A percentile compares a stretch with the other conserved stretches of the same genome.
Evolutionary conservation across 1,140 invertebrate species (phyloP).

Genomic region (Drosophila chauvacae): DNA sequence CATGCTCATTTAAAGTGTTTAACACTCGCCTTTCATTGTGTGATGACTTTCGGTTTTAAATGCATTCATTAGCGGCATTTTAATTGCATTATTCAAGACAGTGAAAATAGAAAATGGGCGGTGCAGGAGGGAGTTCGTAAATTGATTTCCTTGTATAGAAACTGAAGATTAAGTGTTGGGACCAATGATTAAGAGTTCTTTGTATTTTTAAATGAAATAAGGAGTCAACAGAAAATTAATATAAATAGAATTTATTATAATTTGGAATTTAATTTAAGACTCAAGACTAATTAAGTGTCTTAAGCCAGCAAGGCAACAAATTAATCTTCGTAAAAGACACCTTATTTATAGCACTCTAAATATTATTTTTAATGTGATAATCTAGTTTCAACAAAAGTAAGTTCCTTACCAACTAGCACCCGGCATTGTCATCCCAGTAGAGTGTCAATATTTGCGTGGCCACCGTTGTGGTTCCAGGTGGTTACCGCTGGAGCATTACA

Average conservation of each 20-base stretch:
- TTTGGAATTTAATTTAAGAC: neutral
- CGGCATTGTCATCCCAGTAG: neutral
- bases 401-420: conserved; percentile 2
- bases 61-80: conserved; percentile 41
- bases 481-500: conserved; percentile 15
- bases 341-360: neutral
- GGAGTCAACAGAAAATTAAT: too few species aligned
- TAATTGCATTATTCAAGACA: conserved; percentile 17
- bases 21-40: conserved; percentile 27
- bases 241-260: neutral
- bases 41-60: conserved; percentile 49
- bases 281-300: neutral
- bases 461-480: conserved; percentile 40
- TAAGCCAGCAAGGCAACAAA: neutral
- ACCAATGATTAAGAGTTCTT: neutral
- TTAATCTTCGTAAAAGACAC: neutral
- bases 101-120: neutral
- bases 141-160: neutral
- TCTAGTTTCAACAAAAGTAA: neutral
- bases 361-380: neutral
- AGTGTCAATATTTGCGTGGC: conserved; percentile 48
- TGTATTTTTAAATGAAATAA: neutral
- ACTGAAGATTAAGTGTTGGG: neutral
- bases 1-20: conserved; percentile 58
- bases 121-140: neutral